A percentile compares a stretch with the other conserved stretches of the same genome.
Evolutionary conservation across 1,140 invertebrate species (phyloP).

Genomic region (Sminthurinus signatus): DNA sequence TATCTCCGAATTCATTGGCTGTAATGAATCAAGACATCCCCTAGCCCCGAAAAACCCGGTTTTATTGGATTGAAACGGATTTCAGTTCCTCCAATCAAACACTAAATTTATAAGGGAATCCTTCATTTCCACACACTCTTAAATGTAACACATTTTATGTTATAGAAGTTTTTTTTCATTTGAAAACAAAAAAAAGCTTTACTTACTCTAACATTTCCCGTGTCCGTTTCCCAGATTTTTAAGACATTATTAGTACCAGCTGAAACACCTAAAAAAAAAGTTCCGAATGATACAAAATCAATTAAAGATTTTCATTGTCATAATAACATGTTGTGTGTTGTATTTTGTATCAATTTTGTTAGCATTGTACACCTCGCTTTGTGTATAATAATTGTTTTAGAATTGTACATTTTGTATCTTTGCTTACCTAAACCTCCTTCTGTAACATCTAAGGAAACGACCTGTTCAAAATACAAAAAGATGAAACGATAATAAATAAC

Average conservation of each 20-base stretch:
- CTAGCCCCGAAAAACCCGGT: no score
- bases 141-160: neutral
- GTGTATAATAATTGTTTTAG: no score
- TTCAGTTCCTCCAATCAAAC: neutral
- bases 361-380: no score
- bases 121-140: neutral
- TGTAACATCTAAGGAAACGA: slow-evolving; percentile 53
- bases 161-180: neutral
- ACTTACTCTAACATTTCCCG: slow-evolving; percentile 52
- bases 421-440: slow-evolving; percentile 43
- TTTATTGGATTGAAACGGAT: no score
- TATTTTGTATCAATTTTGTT: no score
- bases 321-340: no score
- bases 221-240: slow-evolving; percentile 57
- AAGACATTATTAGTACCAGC: slow-evolving; percentile 55
- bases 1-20: no score
- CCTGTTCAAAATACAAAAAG: slow-evolving; percentile 41
- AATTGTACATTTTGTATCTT: no score
- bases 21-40: no score
- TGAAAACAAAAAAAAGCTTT: no score
- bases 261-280: slow-evolving; percentile 57
- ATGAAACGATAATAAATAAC: neutral
- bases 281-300: slow-evolving; percentile 30
- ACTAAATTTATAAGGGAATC: neutral
- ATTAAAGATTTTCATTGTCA: no score